Evolutionary conservation across 2,113 vertebrate species (phyloP), one percentile per base, ranked within the genome.

Genomic region (Otus sunia): DNA sequence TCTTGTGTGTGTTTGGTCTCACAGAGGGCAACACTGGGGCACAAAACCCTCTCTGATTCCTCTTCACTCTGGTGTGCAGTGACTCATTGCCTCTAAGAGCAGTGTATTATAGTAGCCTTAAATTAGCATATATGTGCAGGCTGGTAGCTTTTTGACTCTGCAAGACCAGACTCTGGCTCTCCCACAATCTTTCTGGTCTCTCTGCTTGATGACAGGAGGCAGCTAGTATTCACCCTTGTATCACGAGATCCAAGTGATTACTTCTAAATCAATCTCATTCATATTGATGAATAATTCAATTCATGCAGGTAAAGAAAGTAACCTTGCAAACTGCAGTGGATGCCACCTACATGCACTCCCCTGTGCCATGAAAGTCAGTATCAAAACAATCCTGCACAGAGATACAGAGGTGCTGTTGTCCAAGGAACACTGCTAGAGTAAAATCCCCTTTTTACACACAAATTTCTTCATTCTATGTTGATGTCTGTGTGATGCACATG

Each of bases 381-480:
- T 32, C 39, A 53, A 78, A 85, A 39, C 27, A 74, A 20, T 58
- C 71, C 47, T 66, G 32, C 12, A 36, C 25, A 37, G 27, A 74
- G n/a, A 11, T 80, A 80, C 19, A 89, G 22, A 66, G 9, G 1
- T 43, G 30, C 1, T 32, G 13, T 3, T 59, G 37, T 63, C 22
- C 60, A 52, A 81, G 27, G 41, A 95, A 62, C 0, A 0, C 12
- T 0, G 0, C 12, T n/a, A 17, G 21, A 90, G 20, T 16, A 74
- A 87, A 90, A 67, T 37, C 11, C 15, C 55, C 64, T 50, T 93
- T 64, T 77, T 52, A 62, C 13, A 37, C 8, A 39, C 8, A 71
- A n/a, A 26, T 27, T 0, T 0, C 4, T 67, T 81, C 41, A 27
- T 84, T 74, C 64, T 71, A 0, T 34, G 8, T 39, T 53, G 30